Evolutionary conservation across 2,888 invertebrate species (phyloP), one percentile per base, ranked within the genome.

Genomic region (Halictus ligatus): DNA sequence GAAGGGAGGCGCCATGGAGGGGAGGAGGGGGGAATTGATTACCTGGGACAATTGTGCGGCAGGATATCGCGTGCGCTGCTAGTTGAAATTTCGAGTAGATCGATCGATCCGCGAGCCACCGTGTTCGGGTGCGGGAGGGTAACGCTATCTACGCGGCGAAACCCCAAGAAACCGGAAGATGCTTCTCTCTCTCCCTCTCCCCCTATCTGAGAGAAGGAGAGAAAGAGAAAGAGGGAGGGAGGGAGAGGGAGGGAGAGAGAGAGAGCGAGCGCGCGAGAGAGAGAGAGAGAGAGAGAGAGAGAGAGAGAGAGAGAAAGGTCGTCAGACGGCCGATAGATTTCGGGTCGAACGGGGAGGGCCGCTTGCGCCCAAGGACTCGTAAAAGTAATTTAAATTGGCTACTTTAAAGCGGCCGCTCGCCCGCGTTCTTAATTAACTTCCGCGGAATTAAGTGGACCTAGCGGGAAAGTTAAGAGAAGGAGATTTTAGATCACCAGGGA

Each of bases 331-430:
- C 86, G 86, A 86, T 80, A 77, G 79, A 78, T 85, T 85, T 81
- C 81, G 81, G 80, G 78, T 50, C 58, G 76, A 81, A 60, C 69
- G 75, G 67, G 60, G 29, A 67, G 21, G 40, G 69, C 54, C 13
- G 78, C 35, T 64, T 64, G 85, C 86, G 86, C 85, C 86, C 74
- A 81, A 85, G 86, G 85, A 81, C 81, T 86, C 86, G 86, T 86
- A 87, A 87, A 87, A 87, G 86, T 86, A 87, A 87, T 87, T 87
- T 87, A 86, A 85, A 87, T 85, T 87, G 82, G 79, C 87, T 87
- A 82, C 82, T 86, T 87, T 86, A 82, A 75, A 87, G 77, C 80
- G 78, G 78, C 69, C 69, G 12, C 69, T 69, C 67, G 35, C 43
- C 69, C 86, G 87, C 87, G 82, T 82, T 87, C 86, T 87, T 87